phyloP scores from a whole-genome alignment of 2,797 vertebrate species.

The Gymnocypris eckloni region DNA sequence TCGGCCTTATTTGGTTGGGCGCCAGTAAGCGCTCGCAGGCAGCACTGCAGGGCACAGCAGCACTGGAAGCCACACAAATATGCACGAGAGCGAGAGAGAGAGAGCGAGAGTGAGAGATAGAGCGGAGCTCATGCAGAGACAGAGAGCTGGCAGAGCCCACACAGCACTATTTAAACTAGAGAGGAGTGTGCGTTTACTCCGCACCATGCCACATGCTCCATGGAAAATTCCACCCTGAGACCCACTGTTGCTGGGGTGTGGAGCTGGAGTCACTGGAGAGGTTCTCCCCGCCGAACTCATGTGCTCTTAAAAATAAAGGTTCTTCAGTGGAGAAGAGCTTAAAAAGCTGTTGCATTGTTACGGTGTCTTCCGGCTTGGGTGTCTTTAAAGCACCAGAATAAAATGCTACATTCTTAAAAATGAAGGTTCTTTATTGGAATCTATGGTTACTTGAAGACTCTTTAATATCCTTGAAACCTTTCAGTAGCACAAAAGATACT shows the following conservation, averaged over 20 bases:
- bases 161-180: constrained; percentile 64
- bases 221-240: constrained; percentile 73
- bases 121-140: constrained; percentile 34
- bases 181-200: constrained; percentile 55
- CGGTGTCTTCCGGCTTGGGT: neutral
- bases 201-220: constrained; percentile 63
- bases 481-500: neutral
- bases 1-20: constrained; percentile 65
- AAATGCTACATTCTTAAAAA: neutral
- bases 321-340: neutral
- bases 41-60: constrained; percentile 62
- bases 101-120: constrained; percentile 41
- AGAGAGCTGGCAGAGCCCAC: constrained; percentile 57
- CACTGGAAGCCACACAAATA: constrained; percentile 65
- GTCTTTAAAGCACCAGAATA: neutral
- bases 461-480: neutral
- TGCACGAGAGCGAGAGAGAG: constrained; percentile 49
- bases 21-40: constrained; percentile 69
- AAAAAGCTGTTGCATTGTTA: neutral
- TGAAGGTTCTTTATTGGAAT: neutral
- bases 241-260: constrained; percentile 62
- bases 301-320: constrained; percentile 30
- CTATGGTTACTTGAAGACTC: neutral
- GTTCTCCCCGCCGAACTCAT: constrained; percentile 44
- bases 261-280: constrained; percentile 57